These are phyloP conservation scores for Actinia tenebrosa DNA, from an alignment of 64 coral and sea anemone genomes.

Conservation along the genomic window DNA sequence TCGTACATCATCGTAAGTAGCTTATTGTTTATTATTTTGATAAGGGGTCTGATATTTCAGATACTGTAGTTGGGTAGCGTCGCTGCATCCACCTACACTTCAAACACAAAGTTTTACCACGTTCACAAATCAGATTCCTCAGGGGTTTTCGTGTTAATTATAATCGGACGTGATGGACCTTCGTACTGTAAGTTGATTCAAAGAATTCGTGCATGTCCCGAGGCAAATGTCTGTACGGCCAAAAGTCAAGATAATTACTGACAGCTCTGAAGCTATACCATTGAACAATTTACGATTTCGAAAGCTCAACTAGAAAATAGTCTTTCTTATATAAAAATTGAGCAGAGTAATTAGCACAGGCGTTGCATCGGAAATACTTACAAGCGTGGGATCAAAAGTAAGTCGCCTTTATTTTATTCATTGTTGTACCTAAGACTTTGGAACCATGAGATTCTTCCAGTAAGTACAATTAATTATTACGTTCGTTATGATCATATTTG, in stretches of 20 bases:
- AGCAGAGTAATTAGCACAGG: neutral
- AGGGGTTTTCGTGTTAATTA: neutral
- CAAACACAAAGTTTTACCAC: neutral
- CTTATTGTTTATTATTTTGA: neutral
- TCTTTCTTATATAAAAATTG: neutral
- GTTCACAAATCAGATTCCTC: neutral
- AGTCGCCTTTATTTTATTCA: no score
- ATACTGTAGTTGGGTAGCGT: neutral
- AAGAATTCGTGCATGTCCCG: neutral
- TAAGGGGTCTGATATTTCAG: neutral
- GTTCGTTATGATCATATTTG: neutral
- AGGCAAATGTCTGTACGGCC: neutral
- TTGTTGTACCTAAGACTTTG: no score
- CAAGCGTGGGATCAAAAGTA: no score
- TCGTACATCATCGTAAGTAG: neutral
- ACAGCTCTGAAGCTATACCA: conserved; percentile 2
- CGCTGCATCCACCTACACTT: neutral
- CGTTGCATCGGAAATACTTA: neutral
- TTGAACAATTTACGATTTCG: conserved; percentile 7
- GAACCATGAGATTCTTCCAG: no score
- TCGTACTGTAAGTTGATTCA: neutral
- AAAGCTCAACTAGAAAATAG: neutral
- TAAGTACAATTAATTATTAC: neutral
- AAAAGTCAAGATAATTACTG: conserved; percentile 8
- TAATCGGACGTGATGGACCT: neutral